Base-by-base conservation (phyloP, 2,888 invertebrate genomes). In the Mycalesis mineus region DNA sequence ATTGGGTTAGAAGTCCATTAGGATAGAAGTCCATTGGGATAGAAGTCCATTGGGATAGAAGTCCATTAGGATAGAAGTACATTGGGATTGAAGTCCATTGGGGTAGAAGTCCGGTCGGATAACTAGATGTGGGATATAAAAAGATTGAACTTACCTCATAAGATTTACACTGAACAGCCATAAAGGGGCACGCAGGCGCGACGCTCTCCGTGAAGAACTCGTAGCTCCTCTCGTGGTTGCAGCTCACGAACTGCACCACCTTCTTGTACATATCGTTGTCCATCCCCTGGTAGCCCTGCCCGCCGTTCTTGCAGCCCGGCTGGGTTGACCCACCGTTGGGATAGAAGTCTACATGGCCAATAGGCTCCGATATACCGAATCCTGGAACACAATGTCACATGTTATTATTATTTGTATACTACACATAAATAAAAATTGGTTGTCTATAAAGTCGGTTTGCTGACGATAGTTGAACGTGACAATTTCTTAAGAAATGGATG, bases 271-370 rank as follows among this genome's bases (percentile, higher is more conserved):
- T 71, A 13, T 84, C 79, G 7, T 65, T 74, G 17, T 69, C 68
- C 1, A 66, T 69, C 2, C 71, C 68, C 2, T 64, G 67, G 22
- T 65, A 64, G 0, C 71, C 68, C 0, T 78, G 65, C 33, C 61
- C 68, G 0, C 68, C 70, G 31, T 76, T 75, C 65, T 78, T 82
- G 55, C 90, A 90, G 0, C 90, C 90, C 0, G 90, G 90, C 64
- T 91, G 97, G 58, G 93, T 92, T 6, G 93, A 91, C 0, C 97
- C 97, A 0, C 96, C 97, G 74, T 98, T 98, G 0, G 97, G 97
- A 77, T 94, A 98, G 82, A 97, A 97, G 79, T 98, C 98, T 3
- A 97, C 94, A 78, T 97, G 97, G 0, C 96, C 97, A 45, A 95
- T 92, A 0, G 94, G 91, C 71, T 96, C 95, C 7, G 92, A 92